Conservation (phyloP, 2,888 invertebrate genomes). For the Andricus quercusramuli region DNA sequence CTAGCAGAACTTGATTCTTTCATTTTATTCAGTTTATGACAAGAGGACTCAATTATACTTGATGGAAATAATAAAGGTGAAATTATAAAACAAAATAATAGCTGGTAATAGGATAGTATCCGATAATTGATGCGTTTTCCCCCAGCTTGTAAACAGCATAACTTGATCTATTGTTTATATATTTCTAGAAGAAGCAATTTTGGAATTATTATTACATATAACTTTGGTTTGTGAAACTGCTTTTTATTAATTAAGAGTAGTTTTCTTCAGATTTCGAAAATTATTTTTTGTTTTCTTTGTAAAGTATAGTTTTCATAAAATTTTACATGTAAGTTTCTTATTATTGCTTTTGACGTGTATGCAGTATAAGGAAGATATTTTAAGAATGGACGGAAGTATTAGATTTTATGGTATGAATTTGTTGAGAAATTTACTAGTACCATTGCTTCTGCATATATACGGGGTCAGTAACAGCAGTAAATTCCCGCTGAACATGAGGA, state of each 20-base stretch:
- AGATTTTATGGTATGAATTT: neutral
- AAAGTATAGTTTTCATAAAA: neutral
- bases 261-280: neutral
- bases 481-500: neutral
- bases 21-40: neutral
- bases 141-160: neutral
- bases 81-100: neutral
- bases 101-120: neutral
- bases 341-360: neutral
- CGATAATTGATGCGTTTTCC: slow-evolving; percentile 13
- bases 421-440: neutral
- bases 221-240: neutral
- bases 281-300: neutral
- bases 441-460: neutral
- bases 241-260: neutral
- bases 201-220: neutral
- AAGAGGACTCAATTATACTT: neutral
- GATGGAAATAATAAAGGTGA: neutral
- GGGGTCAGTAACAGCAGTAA: slow-evolving; percentile 1
- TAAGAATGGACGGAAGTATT: neutral
- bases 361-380: neutral
- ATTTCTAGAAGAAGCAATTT: neutral
- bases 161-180: neutral
- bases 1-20: too few relatives aligned
- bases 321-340: neutral